Conservation (phyloP, 2,797 vertebrate genomes). For the Enteromius anoplus region DNA sequence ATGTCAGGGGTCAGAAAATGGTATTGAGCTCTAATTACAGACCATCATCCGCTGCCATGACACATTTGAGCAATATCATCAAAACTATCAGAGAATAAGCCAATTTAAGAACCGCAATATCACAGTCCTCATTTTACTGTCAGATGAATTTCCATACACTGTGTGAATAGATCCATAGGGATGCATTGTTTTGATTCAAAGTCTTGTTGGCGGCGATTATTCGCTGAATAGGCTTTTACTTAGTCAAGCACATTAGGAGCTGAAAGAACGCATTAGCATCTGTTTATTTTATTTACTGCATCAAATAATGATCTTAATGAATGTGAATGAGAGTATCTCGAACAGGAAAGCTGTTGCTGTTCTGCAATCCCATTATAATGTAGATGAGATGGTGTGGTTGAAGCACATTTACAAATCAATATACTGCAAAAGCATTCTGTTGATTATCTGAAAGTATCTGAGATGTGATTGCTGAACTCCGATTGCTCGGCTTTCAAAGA, state of each 20-base stretch:
- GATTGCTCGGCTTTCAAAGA: background rate
- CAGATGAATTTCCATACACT: conserved; percentile 19
- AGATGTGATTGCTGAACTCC: background rate
- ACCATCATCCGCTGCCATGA: background rate
- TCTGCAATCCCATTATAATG: conserved; percentile 3
- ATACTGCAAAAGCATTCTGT: background rate
- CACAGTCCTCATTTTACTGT: background rate
- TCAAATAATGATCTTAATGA: background rate
- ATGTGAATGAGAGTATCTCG: background rate
- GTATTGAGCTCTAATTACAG: background rate
- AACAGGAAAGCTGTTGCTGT: background rate
- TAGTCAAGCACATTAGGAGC: conserved; percentile 16
- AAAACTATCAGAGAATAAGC: background rate
- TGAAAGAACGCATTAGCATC: conserved; percentile 8
- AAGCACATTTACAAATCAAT: conserved; percentile 6
- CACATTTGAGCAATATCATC: background rate
- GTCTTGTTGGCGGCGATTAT: background rate
- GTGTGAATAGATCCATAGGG: background rate
- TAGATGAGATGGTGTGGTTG: background rate
- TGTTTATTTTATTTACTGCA: background rate
- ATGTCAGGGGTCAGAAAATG: background rate
- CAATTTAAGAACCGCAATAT: background rate
- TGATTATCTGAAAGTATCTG: background rate
- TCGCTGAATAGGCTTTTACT: background rate
- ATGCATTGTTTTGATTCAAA: conserved; percentile 4